These are phyloP conservation scores for Bombus waltoni DNA, from an alignment of 1,140 invertebrate species.

Conservation along the genomic window DNA sequence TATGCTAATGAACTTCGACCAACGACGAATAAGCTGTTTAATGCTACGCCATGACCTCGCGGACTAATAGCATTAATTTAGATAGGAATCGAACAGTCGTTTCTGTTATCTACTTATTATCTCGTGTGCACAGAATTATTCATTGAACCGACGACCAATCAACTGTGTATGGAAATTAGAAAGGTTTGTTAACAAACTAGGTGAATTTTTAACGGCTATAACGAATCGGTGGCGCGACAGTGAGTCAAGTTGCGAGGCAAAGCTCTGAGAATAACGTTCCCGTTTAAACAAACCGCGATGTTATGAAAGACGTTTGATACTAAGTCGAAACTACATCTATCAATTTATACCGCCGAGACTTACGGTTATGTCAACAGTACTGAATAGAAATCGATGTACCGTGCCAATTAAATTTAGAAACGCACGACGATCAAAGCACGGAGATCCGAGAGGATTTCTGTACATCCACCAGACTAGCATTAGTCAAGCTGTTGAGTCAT, in stretches of 20 bases:
- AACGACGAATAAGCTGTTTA: background rate
- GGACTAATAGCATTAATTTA: conserved; percentile 10
- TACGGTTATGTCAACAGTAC: background rate
- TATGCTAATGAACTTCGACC: conserved; percentile 1
- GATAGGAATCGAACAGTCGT: conserved; percentile 13
- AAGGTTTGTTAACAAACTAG: background rate
- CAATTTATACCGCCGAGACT: background rate
- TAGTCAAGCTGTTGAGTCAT: background rate
- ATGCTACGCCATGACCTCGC: no score
- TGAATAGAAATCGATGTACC: background rate
- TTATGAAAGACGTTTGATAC: background rate
- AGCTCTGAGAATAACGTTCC: background rate
- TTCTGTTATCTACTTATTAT: conserved; percentile 8
- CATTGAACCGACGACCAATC: background rate
- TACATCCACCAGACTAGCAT: background rate
- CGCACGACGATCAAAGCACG: background rate
- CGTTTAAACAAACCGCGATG: background rate
- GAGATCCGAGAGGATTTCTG: background rate
- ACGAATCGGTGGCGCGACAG: background rate
- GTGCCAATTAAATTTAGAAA: conserved; percentile 1
- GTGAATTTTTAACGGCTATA: background rate
- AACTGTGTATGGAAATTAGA: background rate
- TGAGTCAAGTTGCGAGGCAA: background rate
- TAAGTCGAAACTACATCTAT: background rate
- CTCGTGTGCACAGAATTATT: background rate